Evolutionary conservation across 2,888 invertebrate species (phyloP), one percentile per base, ranked within the genome.

Genomic region (Pycnomerus fuliginosus): DNA sequence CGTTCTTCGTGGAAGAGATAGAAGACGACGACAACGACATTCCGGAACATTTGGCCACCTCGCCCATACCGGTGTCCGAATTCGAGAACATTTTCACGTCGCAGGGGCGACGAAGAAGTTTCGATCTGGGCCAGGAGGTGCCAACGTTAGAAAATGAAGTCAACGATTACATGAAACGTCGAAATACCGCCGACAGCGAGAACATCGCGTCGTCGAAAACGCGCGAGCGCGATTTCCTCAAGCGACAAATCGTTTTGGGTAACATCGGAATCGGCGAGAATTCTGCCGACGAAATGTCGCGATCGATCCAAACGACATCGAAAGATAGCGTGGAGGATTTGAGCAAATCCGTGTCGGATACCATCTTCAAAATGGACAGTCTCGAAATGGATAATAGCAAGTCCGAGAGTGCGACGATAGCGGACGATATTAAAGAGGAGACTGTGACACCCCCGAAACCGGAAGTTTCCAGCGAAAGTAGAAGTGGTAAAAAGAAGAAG

Each of bases 1-100:
- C 99, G 2, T 99, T 98, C 76, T 99, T 99, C 70, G 96, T 99
- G 1, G 92, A 96, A 73, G 95, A 93, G 75, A 82, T 90, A 20
- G 80, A 83, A 23, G 84, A 83, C 53, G 87, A 89, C 60, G 84
- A 83, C 50, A 85, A 84, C 33, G 84, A 85, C 62, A 83, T 89
- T 60, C 91, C 95, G 1, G 88, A 88, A 22, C 90, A 96, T 71
- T 78, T 98, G 60, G 96, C 97, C 41, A 97, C 97, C 13, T 96
- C 96, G 2, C 97, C 98, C 8, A 87, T 98, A 56, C 95, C 93
- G 2, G 84, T 86, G 14, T 82, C 82, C 52, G 77, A 78, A 55
- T 75, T 80, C 53, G 74, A 73, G 52, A 67, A 67, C 45, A 56
- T 73, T 13, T 71, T 72, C 43, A 68, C 64, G 36, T 60, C 62